These are phyloP conservation scores for Bucco capensis DNA, from an alignment of 2,113 vertebrate genomes.

Conservation along the genomic window DNA sequence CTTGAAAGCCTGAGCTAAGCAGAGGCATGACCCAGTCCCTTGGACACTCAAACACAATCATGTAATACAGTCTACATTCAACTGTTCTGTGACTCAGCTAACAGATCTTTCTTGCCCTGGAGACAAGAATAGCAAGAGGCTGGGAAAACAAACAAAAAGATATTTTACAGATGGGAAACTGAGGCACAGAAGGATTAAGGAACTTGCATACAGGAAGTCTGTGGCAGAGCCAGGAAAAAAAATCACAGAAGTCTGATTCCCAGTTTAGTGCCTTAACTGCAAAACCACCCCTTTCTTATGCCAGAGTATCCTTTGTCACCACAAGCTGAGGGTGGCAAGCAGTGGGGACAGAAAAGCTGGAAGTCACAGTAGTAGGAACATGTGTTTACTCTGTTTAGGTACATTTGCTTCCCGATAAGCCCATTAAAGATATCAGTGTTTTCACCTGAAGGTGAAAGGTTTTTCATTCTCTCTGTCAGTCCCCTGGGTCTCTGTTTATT, in stretches of 20 bases:
- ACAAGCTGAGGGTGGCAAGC: neutral
- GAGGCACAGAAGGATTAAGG: neutral
- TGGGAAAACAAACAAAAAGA: neutral
- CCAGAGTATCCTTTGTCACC: neutral
- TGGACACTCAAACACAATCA: neutral
- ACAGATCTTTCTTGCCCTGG: neutral
- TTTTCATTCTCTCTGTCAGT: neutral
- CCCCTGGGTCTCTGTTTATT: neutral
- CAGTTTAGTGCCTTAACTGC: neutral
- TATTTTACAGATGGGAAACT: neutral
- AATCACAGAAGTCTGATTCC: neutral
- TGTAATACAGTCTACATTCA: neutral
- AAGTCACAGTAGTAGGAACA: neutral
- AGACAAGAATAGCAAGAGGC: neutral
- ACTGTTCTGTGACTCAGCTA: neutral
- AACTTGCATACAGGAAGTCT: neutral
- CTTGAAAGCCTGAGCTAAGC: neutral
- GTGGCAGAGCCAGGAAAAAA: neutral
- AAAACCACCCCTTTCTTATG: neutral
- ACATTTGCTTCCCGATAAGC: neutral
- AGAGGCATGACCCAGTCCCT: neutral
- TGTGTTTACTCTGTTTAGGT: neutral
- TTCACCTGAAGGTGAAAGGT: slow-evolving; percentile 10
- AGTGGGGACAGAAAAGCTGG: neutral
- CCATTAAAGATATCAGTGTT: neutral